Conservation (phyloP, 2,113 vertebrate species). For the Epinephelus lanceolatus region DNA sequence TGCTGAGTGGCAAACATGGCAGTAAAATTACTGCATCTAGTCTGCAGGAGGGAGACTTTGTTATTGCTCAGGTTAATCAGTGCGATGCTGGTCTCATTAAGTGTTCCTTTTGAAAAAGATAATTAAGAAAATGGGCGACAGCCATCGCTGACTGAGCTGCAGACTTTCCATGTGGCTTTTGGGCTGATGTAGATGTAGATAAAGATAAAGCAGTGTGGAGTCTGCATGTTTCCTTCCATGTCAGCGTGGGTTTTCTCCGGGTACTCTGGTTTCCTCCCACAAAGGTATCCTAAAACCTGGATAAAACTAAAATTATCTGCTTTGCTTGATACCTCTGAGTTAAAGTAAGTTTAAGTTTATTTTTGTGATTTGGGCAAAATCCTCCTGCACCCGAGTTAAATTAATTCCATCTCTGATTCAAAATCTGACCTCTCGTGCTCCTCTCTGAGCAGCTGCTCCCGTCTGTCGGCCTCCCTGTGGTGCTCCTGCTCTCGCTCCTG, state of each 20-base stretch:
- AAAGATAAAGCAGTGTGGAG: background rate
- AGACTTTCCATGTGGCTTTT: background rate
- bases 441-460: slow-evolving; percentile 79
- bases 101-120: background rate
- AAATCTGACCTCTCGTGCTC: slow-evolving; percentile 78
- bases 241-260: too few relatives aligned
- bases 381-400: background rate
- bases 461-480: slow-evolving; percentile 82
- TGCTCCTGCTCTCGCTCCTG: slow-evolving; percentile 83
- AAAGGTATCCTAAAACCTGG: background rate
- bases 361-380: background rate
- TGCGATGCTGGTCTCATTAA: background rate
- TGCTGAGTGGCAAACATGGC: background rate
- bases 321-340: background rate
- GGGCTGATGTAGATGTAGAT: background rate
- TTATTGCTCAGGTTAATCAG: background rate
- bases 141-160: background rate
- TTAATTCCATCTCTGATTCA: background rate
- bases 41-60: background rate
- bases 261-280: too few relatives aligned
- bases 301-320: background rate
- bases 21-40: background rate
- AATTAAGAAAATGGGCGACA: slow-evolving; percentile 2
- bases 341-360: background rate
- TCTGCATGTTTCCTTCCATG: too few relatives aligned